Base-by-base conservation (phyloP, 2,113 vertebrate genomes). In the Menura novaehollandiae region DNA sequence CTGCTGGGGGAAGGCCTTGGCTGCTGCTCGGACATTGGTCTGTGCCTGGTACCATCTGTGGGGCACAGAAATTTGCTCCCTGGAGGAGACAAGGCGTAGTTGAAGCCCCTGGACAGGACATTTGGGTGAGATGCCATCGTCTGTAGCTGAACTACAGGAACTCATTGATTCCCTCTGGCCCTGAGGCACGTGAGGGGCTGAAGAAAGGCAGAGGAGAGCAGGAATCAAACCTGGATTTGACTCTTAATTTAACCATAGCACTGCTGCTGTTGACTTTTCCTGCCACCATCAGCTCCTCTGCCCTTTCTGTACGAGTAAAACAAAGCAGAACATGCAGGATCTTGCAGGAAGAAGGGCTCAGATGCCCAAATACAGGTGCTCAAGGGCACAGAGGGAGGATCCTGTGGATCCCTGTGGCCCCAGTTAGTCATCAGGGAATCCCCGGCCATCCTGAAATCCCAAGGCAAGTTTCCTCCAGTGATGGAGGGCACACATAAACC, bases 351-450 rank as follows among this genome's bases (percentile, higher is more conserved):
- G 16, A 19, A 56, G 21, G 27, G 12, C 8, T 23, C 32, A 20
- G 77, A 23, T 55, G 13, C 33, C 74, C 51, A 35, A 46, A 44
- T 23, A 9, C 11, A 0, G 1, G 6, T 51, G 59, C 30, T 52
- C 8, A 35, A 8, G 49, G 23, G 15, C 53, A 23, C 22, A 67
- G 32, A 28, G 37, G 56, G 18, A 74, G 24, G 30, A 20, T 22
- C 4, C 0, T 3, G 2, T n/a, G 44, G 18, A 39, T 75, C 14
- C 44, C 13, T 2, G 0, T 4, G 64, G 73, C 69, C 18, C 21
- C 64, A 37, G 13, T n/a, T 9, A 46, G 24, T 27, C 55, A 4
- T 6, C 55, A 14, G 20, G 33, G 46, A 39, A 56, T 39, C 15
- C 44, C 62, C 64, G 43, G 35, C 22, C 59, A 37, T 4, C 11